phyloP scores from a whole-genome alignment of 1,140 invertebrate species.

The Euwallacea fornicatus region DNA sequence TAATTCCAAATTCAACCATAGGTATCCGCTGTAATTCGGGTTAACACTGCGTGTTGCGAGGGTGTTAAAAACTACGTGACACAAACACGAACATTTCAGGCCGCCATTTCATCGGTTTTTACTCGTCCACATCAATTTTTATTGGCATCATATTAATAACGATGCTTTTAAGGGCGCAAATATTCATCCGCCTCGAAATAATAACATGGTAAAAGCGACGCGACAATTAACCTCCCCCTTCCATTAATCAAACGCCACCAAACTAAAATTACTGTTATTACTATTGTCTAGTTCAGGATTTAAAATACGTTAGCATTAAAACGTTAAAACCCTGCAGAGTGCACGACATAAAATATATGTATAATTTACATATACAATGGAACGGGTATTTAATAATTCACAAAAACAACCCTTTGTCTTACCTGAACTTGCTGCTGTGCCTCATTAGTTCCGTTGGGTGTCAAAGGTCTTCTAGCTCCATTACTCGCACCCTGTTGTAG shows the following conservation, averaged over 20 bases:
- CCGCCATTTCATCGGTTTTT: not conserved
- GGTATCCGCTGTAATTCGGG: too few species aligned
- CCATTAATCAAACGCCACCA: not conserved
- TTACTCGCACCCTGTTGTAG: slow-evolving; percentile 68
- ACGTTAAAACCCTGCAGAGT: too few species aligned
- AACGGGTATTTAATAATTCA: too few species aligned
- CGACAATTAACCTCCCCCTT: not conserved
- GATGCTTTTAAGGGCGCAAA: slow-evolving; percentile 1
- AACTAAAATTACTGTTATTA: too few species aligned
- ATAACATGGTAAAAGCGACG: not conserved
- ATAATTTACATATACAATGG: not conserved
- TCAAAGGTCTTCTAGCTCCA: slow-evolving; percentile 55
- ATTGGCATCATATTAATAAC: not conserved
- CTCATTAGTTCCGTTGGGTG: slow-evolving; percentile 51
- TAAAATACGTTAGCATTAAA: too few species aligned
- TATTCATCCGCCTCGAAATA: not conserved
- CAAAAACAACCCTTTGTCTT: not conserved
- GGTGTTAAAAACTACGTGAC: not conserved
- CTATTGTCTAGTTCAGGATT: too few species aligned
- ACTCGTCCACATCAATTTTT: not conserved
- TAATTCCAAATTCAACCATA: too few species aligned
- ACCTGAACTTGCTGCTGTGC: slow-evolving; percentile 53
- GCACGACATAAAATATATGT: not conserved
- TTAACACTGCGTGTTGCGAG: not conserved
- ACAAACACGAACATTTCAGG: not conserved